Evolutionary conservation across 2,888 invertebrate species (phyloP).

Genomic region (Drosophila nigricruria): DNA sequence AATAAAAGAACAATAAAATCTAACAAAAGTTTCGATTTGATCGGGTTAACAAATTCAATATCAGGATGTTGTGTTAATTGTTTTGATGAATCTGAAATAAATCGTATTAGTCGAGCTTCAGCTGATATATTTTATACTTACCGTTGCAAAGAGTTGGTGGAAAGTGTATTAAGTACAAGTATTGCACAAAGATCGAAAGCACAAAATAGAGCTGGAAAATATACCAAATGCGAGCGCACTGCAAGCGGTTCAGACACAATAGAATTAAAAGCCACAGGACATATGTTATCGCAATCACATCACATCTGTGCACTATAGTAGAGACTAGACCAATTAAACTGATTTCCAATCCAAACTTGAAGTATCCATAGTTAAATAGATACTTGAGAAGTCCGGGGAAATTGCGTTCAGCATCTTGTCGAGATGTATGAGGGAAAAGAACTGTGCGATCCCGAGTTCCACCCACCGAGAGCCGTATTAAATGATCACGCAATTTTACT

Average conservation of each 20-base stretch:
- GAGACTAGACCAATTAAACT: conserved; percentile 94
- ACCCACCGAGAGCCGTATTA: conserved; percentile 86
- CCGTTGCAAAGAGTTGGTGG: conserved; percentile 94
- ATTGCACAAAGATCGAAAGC: conserved; percentile 94
- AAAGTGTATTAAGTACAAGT: conserved; percentile 93
- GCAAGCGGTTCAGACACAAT: conserved; percentile 88
- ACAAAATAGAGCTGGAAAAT: conserved; percentile 92
- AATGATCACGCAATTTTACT: conserved; percentile 92
- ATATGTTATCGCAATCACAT: conserved; percentile 94
- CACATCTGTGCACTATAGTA: conserved; percentile 95
- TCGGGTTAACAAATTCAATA: too few relatives aligned
- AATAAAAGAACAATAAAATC: conserved; percentile 96
- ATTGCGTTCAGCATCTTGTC: conserved; percentile 94
- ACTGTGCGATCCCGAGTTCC: conserved; percentile 86
- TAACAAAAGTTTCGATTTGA: conserved; percentile 91
- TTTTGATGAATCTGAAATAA: not conserved
- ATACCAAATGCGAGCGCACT: conserved; percentile 91
- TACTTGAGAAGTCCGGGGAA: conserved; percentile 93
- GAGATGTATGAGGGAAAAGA: conserved; percentile 92
- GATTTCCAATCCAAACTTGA: conserved; percentile 98
- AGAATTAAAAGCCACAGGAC: conserved; percentile 92
- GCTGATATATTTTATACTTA: conserved; percentile 84
- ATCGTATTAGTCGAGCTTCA: too few relatives aligned
- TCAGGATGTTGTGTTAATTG: too few relatives aligned
- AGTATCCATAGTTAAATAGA: conserved; percentile 96